Conservation (phyloP, 1,140 invertebrate genomes). For the Araneus ventricosus region DNA sequence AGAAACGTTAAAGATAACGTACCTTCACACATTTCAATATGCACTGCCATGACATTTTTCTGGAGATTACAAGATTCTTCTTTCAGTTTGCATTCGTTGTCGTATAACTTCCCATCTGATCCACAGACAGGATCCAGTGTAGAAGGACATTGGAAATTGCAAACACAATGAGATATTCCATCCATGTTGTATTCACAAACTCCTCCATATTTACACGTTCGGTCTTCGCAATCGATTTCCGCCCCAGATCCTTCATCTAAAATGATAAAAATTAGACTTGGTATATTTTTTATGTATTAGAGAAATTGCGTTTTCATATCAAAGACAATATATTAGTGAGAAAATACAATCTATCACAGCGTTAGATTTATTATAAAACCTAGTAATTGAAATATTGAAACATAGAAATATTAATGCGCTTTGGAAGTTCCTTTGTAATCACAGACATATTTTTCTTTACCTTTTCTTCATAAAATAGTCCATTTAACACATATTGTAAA, state of each 20-base stretch:
- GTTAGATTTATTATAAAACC: no score
- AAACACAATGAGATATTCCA: slow-evolving; percentile 72
- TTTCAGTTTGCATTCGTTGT: slow-evolving; percentile 92
- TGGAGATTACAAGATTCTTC: slow-evolving; percentile 91
- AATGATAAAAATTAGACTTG: not conserved
- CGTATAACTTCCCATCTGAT: slow-evolving; percentile 89
- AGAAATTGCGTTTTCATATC: no score
- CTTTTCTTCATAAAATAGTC: no score
- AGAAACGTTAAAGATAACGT: slow-evolving; percentile 76
- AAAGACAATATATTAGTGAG: no score
- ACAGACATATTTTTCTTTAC: no score
- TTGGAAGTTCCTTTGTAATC: no score
- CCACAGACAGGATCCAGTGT: slow-evolving; percentile 75
- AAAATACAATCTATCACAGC: no score
- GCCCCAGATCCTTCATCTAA: slow-evolving; percentile 66
- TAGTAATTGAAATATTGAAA: no score
- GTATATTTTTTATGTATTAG: not conserved
- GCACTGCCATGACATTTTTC: slow-evolving; percentile 88
- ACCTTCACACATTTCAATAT: slow-evolving; percentile 88
- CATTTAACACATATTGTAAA: no score
- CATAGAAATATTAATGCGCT: no score
- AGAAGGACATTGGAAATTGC: slow-evolving; percentile 73
- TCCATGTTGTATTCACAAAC: slow-evolving; percentile 75
- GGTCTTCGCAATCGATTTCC: slow-evolving; percentile 73
- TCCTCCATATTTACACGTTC: slow-evolving; percentile 76